phyloP scores from a whole-genome alignment of 2,888 invertebrate species.

The Eilema sororculum region DNA sequence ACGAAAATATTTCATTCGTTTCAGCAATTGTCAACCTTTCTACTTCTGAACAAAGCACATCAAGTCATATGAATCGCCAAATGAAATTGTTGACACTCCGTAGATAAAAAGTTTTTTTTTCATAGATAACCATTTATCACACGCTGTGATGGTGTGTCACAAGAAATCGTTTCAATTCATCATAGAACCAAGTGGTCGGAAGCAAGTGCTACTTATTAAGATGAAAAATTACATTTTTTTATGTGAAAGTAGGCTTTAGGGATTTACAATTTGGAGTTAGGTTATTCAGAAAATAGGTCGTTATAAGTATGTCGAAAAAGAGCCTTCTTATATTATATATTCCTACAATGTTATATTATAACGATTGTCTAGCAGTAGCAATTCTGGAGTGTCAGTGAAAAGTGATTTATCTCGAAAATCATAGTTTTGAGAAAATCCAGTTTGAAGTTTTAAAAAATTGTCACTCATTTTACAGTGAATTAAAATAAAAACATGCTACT shows the following conservation, averaged over 20 bases:
- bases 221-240: constrained; percentile 38
- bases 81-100: not conserved
- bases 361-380: not conserved
- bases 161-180: constrained; percentile 47
- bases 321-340: not conserved
- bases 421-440: no score
- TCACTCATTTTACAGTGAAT: no score
- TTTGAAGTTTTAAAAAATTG: no score
- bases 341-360: not conserved
- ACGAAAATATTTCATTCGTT: not conserved
- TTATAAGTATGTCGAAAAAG: not conserved
- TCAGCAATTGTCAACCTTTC: not conserved
- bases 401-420: no score
- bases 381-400: no score
- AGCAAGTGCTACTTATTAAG: constrained; percentile 42
- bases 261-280: not conserved
- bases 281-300: not conserved
- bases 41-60: not conserved
- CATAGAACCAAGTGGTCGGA: constrained; percentile 41
- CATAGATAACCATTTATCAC: constrained; percentile 44
- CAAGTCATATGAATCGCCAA: not conserved
- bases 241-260: not conserved
- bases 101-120: constrained; percentile 19
- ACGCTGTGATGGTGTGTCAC: constrained; percentile 42
- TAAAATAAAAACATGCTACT: no score